Conservation (phyloP, 2,113 vertebrate genomes). For the Penelope pileata region DNA sequence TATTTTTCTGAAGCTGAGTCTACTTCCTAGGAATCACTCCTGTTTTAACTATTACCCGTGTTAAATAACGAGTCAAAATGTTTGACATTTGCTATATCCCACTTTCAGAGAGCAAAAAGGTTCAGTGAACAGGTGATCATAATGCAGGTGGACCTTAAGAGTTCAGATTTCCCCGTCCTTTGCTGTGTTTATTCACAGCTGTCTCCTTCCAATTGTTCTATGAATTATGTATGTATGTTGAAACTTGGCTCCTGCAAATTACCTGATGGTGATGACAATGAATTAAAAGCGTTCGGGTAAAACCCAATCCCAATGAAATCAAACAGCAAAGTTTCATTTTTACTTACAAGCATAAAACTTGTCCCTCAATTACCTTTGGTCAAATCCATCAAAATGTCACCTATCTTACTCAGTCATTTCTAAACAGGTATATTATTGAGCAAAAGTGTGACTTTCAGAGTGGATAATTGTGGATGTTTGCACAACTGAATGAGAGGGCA, state of each 20-base stretch:
- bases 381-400: not conserved
- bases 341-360: too few relatives aligned
- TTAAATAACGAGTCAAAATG: not conserved
- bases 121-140: not conserved
- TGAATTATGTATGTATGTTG: not conserved
- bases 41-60: not conserved
- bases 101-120: not conserved
- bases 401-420: not conserved
- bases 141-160: not conserved
- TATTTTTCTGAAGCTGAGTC: not conserved
- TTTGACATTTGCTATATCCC: not conserved
- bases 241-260: not conserved
- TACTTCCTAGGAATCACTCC: not conserved
- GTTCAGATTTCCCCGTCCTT: not conserved
- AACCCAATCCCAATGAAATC: not conserved
- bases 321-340: not conserved
- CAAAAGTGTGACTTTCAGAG: not conserved
- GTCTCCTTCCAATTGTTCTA: not conserved
- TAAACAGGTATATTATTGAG: not conserved
- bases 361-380: not conserved
- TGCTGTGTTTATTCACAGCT: not conserved
- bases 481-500: not conserved
- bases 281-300: not conserved
- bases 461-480: not conserved
- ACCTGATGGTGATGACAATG: rapidly evolving